These are phyloP conservation scores for Corythoichthys intestinalis DNA, from an alignment of 2,113 vertebrate species.

Conservation along the genomic window DNA sequence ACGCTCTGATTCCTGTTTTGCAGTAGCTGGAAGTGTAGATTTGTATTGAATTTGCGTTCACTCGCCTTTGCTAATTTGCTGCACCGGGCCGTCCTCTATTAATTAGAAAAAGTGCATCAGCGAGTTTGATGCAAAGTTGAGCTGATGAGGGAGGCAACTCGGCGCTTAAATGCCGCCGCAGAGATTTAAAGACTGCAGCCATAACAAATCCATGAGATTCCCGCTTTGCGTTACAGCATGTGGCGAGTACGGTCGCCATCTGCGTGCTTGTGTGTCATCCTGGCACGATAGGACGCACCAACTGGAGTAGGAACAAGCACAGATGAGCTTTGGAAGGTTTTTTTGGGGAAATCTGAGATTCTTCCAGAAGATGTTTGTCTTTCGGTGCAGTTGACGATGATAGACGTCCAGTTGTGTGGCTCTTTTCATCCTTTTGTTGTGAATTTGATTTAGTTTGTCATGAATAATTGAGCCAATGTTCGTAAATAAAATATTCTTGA, in stretches of 20 bases:
- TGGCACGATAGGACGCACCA: constrained; percentile 2
- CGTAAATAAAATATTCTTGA: no score
- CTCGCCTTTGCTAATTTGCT: constrained; percentile 21
- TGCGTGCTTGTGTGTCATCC: background rate
- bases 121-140: constrained; percentile 54
- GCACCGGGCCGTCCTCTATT: constrained; percentile 42
- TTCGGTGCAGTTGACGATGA: no score
- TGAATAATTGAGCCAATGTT: no score
- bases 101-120: constrained; percentile 60
- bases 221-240: constrained; percentile 14
- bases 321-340: constrained; percentile 7
- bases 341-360: background rate
- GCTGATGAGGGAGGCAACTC: constrained; percentile 40
- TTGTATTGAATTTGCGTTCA: background rate
- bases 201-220: constrained; percentile 31
- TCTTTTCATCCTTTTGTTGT: no score
- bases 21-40: background rate
- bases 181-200: constrained; percentile 29
- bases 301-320: constrained; percentile 4
- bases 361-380: background rate
- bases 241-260: constrained; percentile 11
- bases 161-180: constrained; percentile 23
- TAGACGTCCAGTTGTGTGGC: no score
- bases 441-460: background rate
- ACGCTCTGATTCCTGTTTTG: background rate